Evolutionary conservation across 2,888 invertebrate species (phyloP).

Genomic region (Volucella inanis): DNA sequence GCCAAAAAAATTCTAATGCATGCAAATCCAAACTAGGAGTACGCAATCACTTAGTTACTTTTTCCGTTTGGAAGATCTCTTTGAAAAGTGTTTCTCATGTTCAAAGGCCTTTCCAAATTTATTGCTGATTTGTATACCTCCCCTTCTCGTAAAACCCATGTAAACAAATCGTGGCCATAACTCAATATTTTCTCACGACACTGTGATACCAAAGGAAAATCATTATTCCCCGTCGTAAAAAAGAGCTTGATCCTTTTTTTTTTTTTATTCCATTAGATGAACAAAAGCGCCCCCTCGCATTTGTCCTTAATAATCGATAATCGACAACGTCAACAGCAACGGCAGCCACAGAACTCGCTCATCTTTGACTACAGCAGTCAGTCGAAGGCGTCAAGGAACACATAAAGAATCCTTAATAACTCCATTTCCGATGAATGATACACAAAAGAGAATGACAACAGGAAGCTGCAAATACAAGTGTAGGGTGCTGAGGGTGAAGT

Average conservation of each 20-base stretch:
- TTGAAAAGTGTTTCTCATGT: too few species aligned
- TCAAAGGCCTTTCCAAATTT: too few species aligned
- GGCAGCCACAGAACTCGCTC: constrained; percentile 26
- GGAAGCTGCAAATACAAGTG: background rate
- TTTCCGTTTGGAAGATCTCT: too few species aligned
- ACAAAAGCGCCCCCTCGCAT: background rate
- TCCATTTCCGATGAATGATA: constrained; percentile 64
- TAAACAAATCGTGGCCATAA: background rate
- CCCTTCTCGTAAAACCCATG: background rate
- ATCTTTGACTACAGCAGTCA: constrained; percentile 29
- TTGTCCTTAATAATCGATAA: constrained; percentile 24
- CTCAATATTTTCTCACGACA: background rate
- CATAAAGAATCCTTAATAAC: constrained; percentile 61
- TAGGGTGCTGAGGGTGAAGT: background rate
- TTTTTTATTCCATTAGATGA: constrained; percentile 1
- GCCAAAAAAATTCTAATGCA: too few species aligned
- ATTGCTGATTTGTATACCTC: too few species aligned
- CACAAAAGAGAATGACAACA: constrained; percentile 46
- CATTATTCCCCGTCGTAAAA: background rate
- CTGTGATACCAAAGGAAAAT: background rate
- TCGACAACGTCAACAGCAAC: background rate
- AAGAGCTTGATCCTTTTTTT: background rate
- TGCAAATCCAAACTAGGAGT: too few species aligned
- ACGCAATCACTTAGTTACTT: too few species aligned
- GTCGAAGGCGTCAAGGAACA: constrained; percentile 24